These are phyloP conservation scores for Meandrina meandrites DNA, from an alignment of 92 coral and sea anemone genomes.

Conservation along the genomic window DNA sequence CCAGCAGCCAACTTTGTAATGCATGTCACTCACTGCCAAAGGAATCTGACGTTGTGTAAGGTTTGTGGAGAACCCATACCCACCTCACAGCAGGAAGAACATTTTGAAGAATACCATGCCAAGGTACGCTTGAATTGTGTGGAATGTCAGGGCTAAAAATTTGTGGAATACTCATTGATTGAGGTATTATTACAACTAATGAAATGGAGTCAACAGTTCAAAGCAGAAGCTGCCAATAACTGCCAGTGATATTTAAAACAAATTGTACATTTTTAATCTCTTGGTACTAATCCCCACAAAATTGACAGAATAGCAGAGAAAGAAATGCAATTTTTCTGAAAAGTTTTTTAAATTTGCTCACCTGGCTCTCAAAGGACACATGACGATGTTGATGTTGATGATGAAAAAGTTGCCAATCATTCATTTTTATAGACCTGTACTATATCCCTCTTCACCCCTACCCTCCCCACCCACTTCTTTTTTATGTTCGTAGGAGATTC, in stretches of 20 bases:
- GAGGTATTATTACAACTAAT: not conserved
- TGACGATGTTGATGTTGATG: too few species aligned
- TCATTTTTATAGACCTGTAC: too few species aligned
- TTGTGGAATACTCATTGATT: not conserved
- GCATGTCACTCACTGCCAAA: slow-evolving; percentile 83
- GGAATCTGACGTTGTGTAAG: slow-evolving; percentile 79
- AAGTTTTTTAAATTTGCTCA: not conserved
- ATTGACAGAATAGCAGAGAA: not conserved
- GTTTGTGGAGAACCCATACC: slow-evolving; percentile 85
- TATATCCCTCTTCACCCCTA: too few species aligned
- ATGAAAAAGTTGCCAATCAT: not conserved
- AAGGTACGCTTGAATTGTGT: slow-evolving; percentile 52
- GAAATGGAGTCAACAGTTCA: not conserved
- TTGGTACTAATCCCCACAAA: not conserved
- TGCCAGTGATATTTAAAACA: not conserved
- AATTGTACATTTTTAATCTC: not conserved
- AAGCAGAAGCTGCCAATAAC: not conserved
- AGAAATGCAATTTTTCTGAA: not conserved
- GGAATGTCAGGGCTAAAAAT: not conserved
- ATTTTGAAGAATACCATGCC: slow-evolving; percentile 86
- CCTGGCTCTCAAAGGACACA: too few species aligned
- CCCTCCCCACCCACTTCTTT: too few species aligned
- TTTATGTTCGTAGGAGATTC: too few species aligned
- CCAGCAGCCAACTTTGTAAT: slow-evolving; percentile 85
- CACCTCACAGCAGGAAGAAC: slow-evolving; percentile 82